Percentiles rank a stretch among this genome's conserved stretches.
Conservation (phyloP, 2,888 invertebrate species). For the Frankliniella intonsa region DNA sequence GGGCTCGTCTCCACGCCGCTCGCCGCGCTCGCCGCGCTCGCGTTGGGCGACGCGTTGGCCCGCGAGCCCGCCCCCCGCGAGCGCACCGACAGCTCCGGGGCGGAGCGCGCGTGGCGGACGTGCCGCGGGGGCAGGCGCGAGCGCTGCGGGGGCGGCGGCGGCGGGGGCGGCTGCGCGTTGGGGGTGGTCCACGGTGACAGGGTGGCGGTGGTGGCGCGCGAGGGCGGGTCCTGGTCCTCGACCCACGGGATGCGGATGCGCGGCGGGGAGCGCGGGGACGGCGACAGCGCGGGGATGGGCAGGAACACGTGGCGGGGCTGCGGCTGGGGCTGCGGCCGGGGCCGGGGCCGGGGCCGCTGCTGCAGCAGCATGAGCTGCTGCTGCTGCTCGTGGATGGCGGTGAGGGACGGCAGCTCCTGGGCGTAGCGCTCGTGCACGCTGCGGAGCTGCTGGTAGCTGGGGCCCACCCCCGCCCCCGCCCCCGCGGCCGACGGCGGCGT, state of each 20-base stretch:
- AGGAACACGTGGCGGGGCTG: constrained; percentile 45
- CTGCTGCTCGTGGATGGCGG: constrained; percentile 69
- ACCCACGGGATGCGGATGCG: constrained; percentile 43
- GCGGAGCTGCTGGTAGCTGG: constrained; percentile 61
- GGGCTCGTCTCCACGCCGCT: constrained; percentile 66
- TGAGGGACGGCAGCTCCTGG: constrained; percentile 65
- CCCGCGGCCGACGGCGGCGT: constrained; percentile 54
- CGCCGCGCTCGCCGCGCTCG: constrained; percentile 61
- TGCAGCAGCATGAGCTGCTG: constrained; percentile 54
- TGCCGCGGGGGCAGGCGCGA: constrained; percentile 58
- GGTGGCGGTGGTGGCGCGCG: constrained; percentile 4
- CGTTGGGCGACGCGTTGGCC: constrained; percentile 60
- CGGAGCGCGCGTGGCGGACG: constrained; percentile 61
- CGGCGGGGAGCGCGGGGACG: constrained; percentile 53
- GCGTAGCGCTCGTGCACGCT: constrained; percentile 64
- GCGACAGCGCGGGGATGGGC: constrained; percentile 39
- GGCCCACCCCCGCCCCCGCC: constrained; percentile 53
- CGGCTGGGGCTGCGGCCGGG: constrained; percentile 61
- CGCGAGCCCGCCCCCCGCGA: constrained; percentile 31
- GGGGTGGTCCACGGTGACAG: constrained; percentile 32
- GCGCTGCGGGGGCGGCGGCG: constrained; percentile 49
- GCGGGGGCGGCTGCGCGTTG: not conserved
- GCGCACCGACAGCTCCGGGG: constrained; percentile 58
- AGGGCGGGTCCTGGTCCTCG: constrained; percentile 29
- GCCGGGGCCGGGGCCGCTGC: constrained; percentile 60